Conservation (phyloP, 2,113 vertebrate genomes). For the Apistogramma diplotaenia region DNA sequence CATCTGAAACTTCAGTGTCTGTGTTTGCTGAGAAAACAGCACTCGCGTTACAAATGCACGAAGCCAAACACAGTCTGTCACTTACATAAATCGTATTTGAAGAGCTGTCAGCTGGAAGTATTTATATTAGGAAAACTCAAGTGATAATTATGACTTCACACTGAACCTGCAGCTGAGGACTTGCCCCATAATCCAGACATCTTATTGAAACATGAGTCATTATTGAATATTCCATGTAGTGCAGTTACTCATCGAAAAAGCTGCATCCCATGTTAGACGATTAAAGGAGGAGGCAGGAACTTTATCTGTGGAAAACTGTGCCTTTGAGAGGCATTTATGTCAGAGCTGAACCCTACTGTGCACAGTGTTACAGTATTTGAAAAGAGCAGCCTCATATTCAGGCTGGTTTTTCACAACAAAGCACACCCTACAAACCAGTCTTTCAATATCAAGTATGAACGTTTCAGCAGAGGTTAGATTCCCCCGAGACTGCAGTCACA, state of each 20-base stretch:
- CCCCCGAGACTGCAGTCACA: not conserved
- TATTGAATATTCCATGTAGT: not conserved
- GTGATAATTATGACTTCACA: not conserved
- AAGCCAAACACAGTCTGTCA: not conserved
- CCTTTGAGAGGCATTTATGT: not conserved
- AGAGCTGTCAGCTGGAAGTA: not conserved
- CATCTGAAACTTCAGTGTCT: not conserved
- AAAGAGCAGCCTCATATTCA: not conserved
- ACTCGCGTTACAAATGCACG: not conserved
- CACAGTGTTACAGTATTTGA: not conserved
- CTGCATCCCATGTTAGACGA: not conserved
- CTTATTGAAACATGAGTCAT: not conserved
- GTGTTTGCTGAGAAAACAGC: not conserved
- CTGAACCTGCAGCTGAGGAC: not conserved
- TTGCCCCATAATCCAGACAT: not conserved
- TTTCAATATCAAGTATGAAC: rapidly evolving
- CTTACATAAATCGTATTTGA: conserved; percentile 3
- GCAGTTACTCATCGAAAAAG: not conserved
- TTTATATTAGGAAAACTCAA: not conserved
- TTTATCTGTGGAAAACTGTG: not conserved
- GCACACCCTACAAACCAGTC: not conserved
- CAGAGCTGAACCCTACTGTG: rapidly evolving
- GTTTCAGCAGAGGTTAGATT: not conserved
- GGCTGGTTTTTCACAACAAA: not conserved
- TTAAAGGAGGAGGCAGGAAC: not conserved